phyloP scores from a whole-genome alignment of 2,113 vertebrate species.

The Cricetomys ansorgei region DNA sequence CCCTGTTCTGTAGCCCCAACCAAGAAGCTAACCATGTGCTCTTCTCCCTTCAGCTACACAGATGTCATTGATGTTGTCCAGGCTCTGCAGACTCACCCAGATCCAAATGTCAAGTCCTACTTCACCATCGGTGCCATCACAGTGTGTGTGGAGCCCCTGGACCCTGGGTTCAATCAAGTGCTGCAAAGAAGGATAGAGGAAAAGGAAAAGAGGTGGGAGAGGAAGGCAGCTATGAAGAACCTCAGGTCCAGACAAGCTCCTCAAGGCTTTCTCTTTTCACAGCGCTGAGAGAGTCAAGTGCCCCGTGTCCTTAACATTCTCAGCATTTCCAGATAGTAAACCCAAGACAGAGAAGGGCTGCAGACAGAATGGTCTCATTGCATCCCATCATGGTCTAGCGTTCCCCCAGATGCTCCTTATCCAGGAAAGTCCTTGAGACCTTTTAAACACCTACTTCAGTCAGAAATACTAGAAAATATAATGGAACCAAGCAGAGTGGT shows the following conservation, averaged over 20 bases:
- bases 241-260: neutral
- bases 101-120: conserved; percentile 89
- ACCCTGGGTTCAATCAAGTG: neutral
- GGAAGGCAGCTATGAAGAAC: neutral
- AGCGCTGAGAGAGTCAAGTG: neutral
- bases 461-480: neutral
- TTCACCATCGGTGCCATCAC: conserved; percentile 92
- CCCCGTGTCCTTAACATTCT: neutral
- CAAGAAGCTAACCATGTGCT: neutral
- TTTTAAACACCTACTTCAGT: neutral
- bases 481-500: neutral
- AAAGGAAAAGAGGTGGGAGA: no score
- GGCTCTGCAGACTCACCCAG: conserved; percentile 94
- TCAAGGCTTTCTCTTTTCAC: neutral
- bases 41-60: conserved; percentile 89
- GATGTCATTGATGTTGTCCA: conserved; percentile 96
- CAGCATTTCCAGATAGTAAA: neutral
- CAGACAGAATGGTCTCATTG: neutral
- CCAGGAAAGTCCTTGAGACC: neutral
- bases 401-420: neutral
- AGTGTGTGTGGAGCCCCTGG: conserved; percentile 92
- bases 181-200: neutral
- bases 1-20: neutral
- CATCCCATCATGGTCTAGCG: neutral
- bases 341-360: neutral